These are phyloP conservation scores for Chaetoderma sp. DNA, from an alignment of 2,888 invertebrate species.

Conservation along the genomic window DNA sequence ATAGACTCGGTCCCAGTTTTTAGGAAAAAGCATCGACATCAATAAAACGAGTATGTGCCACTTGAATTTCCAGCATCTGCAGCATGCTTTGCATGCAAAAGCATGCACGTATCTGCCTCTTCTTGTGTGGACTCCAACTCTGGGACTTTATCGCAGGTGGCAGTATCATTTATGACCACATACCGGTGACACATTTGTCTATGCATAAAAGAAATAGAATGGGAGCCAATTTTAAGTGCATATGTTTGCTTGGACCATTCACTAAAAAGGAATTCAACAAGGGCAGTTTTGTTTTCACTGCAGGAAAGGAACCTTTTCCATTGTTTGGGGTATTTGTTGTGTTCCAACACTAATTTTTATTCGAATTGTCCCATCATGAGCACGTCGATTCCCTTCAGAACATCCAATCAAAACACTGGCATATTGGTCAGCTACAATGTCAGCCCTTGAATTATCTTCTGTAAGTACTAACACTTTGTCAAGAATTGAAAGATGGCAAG, in stretches of 20 bases:
- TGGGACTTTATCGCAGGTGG: background rate
- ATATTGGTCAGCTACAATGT: slow-evolving; percentile 20
- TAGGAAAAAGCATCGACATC: background rate
- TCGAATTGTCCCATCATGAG: background rate
- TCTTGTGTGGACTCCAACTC: slow-evolving; percentile 5
- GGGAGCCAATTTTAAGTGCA: background rate
- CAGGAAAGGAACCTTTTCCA: slow-evolving; percentile 13
- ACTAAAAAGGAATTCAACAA: slow-evolving; percentile 5
- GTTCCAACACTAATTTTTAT: background rate
- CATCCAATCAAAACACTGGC: slow-evolving; percentile 1
- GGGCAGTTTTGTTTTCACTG: slow-evolving; percentile 11
- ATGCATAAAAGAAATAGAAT: no score
- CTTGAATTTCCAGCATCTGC: background rate
- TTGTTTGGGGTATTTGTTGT: slow-evolving; percentile 8
- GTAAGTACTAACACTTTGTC: background rate
- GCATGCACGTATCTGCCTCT: slow-evolving; percentile 16
- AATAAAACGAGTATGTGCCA: slow-evolving; percentile 1
- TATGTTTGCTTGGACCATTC: background rate
- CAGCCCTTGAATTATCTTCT: background rate
- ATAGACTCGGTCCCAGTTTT: background rate
- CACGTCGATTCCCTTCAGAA: slow-evolving; percentile 2
- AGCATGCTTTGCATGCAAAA: slow-evolving; percentile 17
- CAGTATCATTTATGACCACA: background rate
- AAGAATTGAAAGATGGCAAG: background rate
- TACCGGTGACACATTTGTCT: no score